A percentile compares a stretch with the other conserved stretches of the same genome.
Evolutionary conservation across 2,888 invertebrate genomes (phyloP).

Genomic region (Nemapogon koenigi): DNA sequence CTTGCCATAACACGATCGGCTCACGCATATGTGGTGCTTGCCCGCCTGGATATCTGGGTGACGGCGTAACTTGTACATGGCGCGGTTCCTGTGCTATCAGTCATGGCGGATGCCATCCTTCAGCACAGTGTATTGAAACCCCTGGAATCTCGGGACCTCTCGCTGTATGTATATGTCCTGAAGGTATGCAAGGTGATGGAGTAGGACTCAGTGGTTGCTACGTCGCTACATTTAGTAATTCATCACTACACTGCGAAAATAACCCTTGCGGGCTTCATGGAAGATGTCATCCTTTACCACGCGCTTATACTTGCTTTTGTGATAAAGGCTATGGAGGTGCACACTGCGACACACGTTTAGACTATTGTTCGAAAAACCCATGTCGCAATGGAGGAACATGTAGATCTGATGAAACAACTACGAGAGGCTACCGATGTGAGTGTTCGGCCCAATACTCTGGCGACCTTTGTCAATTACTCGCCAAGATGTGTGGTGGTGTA

Average conservation of each 20-base stretch:
- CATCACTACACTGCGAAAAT: slow-evolving; percentile 41
- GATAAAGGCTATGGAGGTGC: slow-evolving; percentile 64
- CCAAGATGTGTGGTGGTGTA: slow-evolving; percentile 47
- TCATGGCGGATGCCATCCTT: slow-evolving; percentile 86
- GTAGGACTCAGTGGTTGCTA: slow-evolving; percentile 80
- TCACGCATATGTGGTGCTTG: slow-evolving; percentile 87
- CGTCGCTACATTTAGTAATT: slow-evolving; percentile 28
- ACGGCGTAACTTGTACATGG: slow-evolving; percentile 78
- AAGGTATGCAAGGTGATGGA: slow-evolving; percentile 80
- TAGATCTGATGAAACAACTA: slow-evolving; percentile 26
- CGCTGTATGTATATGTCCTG: slow-evolving; percentile 80
- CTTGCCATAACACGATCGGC: slow-evolving; percentile 88
- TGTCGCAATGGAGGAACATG: slow-evolving; percentile 87
- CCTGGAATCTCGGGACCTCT: too few species aligned
- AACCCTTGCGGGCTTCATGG: slow-evolving; percentile 68
- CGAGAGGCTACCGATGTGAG: slow-evolving; percentile 60
- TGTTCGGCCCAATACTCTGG: slow-evolving; percentile 75
- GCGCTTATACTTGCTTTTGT: slow-evolving; percentile 66
- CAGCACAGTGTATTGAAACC: slow-evolving; percentile 77
- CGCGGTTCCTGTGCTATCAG: slow-evolving; percentile 73
- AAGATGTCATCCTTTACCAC: slow-evolving; percentile 53
- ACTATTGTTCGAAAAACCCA: slow-evolving; percentile 75
- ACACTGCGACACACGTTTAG: slow-evolving; percentile 65
- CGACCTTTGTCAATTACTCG: slow-evolving; percentile 64
- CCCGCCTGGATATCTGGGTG: slow-evolving; percentile 86